A percentile compares a stretch with the other conserved stretches of the same genome.
These are phyloP conservation scores for Hippocampus comes DNA, from an alignment of 2,113 vertebrate genomes.

Conservation along the genomic window DNA sequence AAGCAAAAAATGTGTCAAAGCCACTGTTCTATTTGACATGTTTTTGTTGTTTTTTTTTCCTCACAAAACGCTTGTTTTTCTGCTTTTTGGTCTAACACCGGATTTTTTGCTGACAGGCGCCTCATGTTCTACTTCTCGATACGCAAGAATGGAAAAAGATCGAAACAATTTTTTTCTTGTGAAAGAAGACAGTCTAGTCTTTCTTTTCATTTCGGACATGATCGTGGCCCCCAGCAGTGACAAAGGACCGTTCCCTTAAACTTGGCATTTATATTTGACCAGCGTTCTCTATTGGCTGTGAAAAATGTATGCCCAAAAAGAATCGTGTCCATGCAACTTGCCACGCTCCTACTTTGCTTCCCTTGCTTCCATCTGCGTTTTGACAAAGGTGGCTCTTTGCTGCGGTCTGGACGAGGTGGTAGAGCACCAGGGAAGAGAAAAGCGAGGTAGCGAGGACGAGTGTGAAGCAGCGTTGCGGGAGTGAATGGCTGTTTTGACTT, in stretches of 20 bases:
- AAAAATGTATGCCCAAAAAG: background rate
- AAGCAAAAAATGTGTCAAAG: no score
- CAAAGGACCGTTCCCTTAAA: background rate
- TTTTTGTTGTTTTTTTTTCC: no score
- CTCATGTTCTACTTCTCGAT: no score
- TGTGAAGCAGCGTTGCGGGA: conserved; percentile 31
- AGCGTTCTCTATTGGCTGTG: background rate
- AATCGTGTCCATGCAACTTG: no score
- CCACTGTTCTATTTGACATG: no score
- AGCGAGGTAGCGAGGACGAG: conserved; percentile 32
- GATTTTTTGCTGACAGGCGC: no score
- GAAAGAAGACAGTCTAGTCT: no score
- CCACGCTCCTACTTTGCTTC: background rate
- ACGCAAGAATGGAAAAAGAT: no score
- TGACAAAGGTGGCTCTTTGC: conserved; percentile 28
- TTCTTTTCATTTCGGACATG: background rate
- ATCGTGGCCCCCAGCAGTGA: background rate
- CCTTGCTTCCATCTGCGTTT: background rate
- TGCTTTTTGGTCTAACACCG: no score
- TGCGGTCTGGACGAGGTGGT: conserved; percentile 13
- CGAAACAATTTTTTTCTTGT: no score
- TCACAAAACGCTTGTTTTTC: no score
- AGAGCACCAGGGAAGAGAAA: conserved; percentile 6
- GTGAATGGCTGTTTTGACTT: conserved; percentile 65
- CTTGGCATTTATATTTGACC: background rate